phyloP scores from a whole-genome alignment of 2,113 vertebrate genomes.

The Oplegnathus fasciatus region DNA sequence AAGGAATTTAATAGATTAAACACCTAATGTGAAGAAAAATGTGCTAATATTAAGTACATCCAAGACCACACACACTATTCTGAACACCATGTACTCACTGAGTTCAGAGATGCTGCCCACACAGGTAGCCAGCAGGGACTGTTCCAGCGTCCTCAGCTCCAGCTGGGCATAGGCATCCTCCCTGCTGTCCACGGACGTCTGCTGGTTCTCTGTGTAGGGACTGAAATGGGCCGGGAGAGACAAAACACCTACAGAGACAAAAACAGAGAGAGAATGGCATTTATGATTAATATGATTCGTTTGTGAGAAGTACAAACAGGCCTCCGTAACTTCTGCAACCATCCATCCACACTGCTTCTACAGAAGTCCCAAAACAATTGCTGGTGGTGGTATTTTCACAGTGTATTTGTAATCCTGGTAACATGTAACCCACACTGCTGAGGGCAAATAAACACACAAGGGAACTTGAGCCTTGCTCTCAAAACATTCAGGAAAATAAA shows the following conservation, averaged over 20 bases:
- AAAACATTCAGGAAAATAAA: constrained; percentile 58
- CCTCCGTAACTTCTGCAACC: not conserved
- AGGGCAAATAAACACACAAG: constrained; percentile 59
- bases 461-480: constrained; percentile 44
- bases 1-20: constrained; percentile 2
- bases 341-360: not conserved
- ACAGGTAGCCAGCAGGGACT: constrained; percentile 96
- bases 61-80: not conserved
- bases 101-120: constrained; percentile 98
- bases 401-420: constrained; percentile 38
- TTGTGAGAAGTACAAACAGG: not conserved
- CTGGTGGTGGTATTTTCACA: constrained; percentile 33
- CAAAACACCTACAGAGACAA: constrained; percentile 89
- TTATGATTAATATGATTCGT: not conserved
- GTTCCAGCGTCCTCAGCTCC: constrained; percentile 97
- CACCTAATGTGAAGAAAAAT: not conserved
- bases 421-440: constrained; percentile 34
- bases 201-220: constrained; percentile 92
- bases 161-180: constrained; percentile 95
- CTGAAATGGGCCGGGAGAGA: constrained; percentile 98
- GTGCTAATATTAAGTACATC: not conserved
- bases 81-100: constrained; percentile 87
- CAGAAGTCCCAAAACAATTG: constrained; percentile 24
- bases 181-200: constrained; percentile 86
- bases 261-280: constrained; percentile 33